phyloP scores from a whole-genome alignment of 2,797 vertebrate genomes.

The Acrossocheilus fasciatus region DNA sequence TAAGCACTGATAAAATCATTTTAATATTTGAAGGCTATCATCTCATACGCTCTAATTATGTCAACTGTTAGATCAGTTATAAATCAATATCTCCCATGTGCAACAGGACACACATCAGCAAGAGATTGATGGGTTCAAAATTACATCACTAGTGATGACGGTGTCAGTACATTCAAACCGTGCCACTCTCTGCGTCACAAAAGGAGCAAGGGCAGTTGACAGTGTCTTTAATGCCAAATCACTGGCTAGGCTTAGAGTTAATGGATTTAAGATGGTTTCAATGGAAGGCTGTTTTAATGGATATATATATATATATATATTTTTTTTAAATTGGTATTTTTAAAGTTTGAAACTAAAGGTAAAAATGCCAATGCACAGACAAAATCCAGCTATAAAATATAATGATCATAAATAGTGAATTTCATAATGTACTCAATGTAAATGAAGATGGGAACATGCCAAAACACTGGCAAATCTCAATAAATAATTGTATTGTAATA shows the following conservation, averaged over 20 bases:
- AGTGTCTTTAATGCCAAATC: slow-evolving; percentile 17
- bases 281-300: not conserved
- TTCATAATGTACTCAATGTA: not conserved
- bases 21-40: not conserved
- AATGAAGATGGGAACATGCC: not conserved
- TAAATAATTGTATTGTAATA: not conserved
- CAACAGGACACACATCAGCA: slow-evolving; percentile 40
- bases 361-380: not conserved
- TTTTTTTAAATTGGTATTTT: not conserved
- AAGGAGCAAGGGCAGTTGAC: slow-evolving; percentile 7
- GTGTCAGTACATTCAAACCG: slow-evolving; percentile 75
- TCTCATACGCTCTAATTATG: not conserved
- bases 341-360: not conserved
- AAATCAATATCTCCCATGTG: not conserved
- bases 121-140: slow-evolving; percentile 3
- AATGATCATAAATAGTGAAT: not conserved
- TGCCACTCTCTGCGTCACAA: slow-evolving; percentile 67
- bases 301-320: not conserved
- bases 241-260: not conserved
- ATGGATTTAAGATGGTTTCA: not conserved
- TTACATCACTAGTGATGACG: slow-evolving; percentile 79
- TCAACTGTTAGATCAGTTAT: not conserved
- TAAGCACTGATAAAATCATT: not conserved
- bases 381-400: not conserved
- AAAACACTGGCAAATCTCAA: not conserved